Evolutionary conservation across 2,888 invertebrate genomes (phyloP).

Genomic region (Zelleria hepariella): DNA sequence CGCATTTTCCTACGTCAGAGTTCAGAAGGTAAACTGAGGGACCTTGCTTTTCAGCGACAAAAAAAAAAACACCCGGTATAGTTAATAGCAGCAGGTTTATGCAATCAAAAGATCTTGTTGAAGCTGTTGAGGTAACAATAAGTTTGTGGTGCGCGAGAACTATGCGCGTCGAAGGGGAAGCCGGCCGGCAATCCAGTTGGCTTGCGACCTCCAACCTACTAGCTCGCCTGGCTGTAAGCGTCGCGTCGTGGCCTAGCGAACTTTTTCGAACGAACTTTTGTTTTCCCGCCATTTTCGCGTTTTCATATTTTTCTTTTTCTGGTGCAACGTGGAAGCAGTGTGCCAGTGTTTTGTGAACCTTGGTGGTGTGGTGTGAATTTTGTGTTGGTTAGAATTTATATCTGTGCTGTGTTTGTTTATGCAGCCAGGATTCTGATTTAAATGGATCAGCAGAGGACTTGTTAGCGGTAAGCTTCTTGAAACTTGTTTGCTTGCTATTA

Average conservation of each 20-base stretch:
- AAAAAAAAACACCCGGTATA: no score
- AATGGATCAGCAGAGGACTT: not conserved
- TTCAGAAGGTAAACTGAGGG: no score
- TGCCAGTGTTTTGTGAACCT: constrained; percentile 29
- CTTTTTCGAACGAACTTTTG: constrained; percentile 45
- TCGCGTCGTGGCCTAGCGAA: constrained; percentile 30
- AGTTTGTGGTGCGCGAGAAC: constrained; percentile 49
- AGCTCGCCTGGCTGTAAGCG: constrained; percentile 30
- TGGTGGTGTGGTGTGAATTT: constrained; percentile 28
- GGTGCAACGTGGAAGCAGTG: constrained; percentile 31
- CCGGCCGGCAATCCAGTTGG: constrained; percentile 42
- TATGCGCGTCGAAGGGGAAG: constrained; percentile 41
- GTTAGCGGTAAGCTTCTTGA: no score
- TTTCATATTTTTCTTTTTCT: constrained; percentile 15
- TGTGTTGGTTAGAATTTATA: constrained; percentile 24
- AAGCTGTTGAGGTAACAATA: no score
- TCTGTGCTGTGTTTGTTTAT: constrained; percentile 23
- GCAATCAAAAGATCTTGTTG: no score
- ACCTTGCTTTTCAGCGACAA: no score
- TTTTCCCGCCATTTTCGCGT: constrained; percentile 47
- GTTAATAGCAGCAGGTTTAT: no score
- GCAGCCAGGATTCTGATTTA: not conserved
- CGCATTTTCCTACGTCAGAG: no score
- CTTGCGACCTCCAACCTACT: constrained; percentile 33
- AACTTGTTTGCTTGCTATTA: no score